phyloP scores from a whole-genome alignment of 1,140 invertebrate genomes.

The Dreissena polymorpha region DNA sequence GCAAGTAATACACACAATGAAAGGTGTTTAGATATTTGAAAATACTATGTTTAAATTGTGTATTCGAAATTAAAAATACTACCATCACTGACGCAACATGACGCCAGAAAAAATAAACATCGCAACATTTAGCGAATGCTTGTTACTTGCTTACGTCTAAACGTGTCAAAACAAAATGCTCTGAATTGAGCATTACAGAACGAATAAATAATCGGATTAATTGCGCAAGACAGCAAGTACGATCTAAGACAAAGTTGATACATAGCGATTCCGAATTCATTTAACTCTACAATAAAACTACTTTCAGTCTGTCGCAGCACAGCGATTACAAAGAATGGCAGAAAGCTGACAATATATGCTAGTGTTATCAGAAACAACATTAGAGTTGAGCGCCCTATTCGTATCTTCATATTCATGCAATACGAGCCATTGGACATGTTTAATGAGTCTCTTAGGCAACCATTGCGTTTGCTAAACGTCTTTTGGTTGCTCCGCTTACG shows the following conservation, averaged over 20 bases:
- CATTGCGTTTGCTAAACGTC: conserved; percentile 3
- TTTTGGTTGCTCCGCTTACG: neutral
- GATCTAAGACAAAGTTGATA: conserved; percentile 45
- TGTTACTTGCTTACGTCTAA: neutral
- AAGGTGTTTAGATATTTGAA: no score
- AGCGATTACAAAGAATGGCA: conserved; percentile 38
- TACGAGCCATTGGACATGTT: conserved; percentile 23
- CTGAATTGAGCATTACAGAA: conserved; percentile 53
- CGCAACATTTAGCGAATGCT: no score
- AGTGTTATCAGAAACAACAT: conserved; percentile 47
- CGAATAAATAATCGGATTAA: conserved; percentile 49
- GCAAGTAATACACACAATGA: no score
- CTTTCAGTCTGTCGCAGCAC: conserved; percentile 24
- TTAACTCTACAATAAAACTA: neutral
- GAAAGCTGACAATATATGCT: conserved; percentile 43
- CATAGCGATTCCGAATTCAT: neutral
- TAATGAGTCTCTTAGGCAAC: conserved; percentile 20
- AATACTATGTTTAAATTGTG: no score
- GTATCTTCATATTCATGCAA: conserved; percentile 35
- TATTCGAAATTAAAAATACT: no score
- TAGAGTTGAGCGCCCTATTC: conserved; percentile 36
- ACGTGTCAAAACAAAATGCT: conserved; percentile 37
- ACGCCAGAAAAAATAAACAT: no score
- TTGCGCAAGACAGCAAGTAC: conserved; percentile 44
- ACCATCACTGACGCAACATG: no score